These are phyloP conservation scores for Acanthosepion esculentum DNA, from an alignment of 2,888 invertebrate species.

Conservation along the genomic window DNA sequence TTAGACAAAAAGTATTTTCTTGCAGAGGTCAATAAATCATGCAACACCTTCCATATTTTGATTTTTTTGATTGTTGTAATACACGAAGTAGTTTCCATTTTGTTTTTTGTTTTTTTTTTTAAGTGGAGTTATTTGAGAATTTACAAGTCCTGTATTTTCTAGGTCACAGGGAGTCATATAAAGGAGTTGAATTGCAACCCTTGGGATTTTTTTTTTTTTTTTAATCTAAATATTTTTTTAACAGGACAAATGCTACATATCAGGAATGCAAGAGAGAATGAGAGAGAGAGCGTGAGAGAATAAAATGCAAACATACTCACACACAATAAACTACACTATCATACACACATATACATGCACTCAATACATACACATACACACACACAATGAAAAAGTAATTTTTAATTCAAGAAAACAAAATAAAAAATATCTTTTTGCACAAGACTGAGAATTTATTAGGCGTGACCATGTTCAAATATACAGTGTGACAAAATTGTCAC, in stretches of 20 bases:
- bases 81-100: neutral
- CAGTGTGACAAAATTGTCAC: no score
- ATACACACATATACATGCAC: neutral
- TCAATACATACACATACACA: neutral
- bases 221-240: neutral
- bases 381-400: neutral
- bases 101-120: neutral
- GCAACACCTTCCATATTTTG: neutral
- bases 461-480: no score
- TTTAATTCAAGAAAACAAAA: no score
- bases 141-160: neutral
- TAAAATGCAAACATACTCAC: neutral
- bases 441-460: no score
- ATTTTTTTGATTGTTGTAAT: neutral
- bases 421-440: no score
- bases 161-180: neutral
- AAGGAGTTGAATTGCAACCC: slow-evolving; percentile 9
- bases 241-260: neutral
- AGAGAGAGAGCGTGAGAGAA: neutral
- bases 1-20: neutral
- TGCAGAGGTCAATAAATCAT: neutral
- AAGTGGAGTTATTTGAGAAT: neutral
- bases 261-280: neutral
- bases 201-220: neutral
- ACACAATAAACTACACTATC: neutral